phyloP scores from a whole-genome alignment of 2,888 invertebrate genomes.

The Gisinianus flammeolus region DNA sequence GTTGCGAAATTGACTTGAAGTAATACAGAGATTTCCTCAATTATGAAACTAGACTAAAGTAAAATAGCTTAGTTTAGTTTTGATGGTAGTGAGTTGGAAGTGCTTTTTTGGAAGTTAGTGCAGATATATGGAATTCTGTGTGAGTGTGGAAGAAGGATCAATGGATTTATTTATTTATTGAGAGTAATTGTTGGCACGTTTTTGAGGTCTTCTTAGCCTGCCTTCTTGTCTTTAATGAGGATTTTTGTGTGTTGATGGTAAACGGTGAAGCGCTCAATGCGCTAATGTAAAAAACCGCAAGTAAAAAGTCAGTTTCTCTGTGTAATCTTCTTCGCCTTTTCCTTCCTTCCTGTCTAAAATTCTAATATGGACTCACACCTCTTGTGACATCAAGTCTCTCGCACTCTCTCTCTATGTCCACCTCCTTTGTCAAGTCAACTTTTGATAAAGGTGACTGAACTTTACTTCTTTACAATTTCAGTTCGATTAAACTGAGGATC shows the following conservation, averaged over 20 bases:
- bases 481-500: not conserved
- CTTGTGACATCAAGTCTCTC: not conserved
- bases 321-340: not conserved
- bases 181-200: constrained; percentile 9
- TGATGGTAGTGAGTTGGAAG: not conserved
- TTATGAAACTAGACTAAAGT: too few relatives aligned
- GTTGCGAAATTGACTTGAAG: not conserved
- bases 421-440: not conserved
- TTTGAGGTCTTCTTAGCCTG: constrained; percentile 9
- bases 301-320: not conserved
- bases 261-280: not conserved
- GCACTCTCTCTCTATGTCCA: not conserved
- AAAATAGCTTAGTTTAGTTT: not conserved
- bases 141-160: not conserved
- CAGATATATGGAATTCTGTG: not conserved
- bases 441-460: not conserved
- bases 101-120: not conserved
- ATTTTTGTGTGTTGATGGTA: not conserved
- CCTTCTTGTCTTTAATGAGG: not conserved
- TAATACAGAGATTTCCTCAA: not conserved
- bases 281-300: constrained; percentile 27
- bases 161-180: not conserved
- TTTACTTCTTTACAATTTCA: not conserved
- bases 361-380: not conserved
- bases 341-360: constrained; percentile 7